Conservation (phyloP, 2,888 invertebrate genomes). For the Caenorhabditis wallacei region DNA sequence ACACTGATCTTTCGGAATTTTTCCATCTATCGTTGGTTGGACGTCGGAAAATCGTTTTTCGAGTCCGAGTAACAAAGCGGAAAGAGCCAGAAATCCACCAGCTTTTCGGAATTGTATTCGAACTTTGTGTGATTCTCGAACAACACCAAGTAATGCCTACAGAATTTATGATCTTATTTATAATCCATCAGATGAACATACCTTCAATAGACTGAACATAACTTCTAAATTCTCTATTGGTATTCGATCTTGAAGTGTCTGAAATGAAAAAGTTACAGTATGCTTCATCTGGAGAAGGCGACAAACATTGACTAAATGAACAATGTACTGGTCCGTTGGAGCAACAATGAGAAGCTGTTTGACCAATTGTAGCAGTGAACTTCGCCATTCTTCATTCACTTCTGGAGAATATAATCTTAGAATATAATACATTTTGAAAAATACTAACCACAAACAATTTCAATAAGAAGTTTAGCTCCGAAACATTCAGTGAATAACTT, state of each 20-base stretch:
- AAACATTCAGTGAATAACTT: constrained; percentile 71
- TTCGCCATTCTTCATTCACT: constrained; percentile 75
- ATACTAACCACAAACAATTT: constrained; percentile 58
- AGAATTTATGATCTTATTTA: constrained; percentile 84
- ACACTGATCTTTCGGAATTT: constrained; percentile 61
- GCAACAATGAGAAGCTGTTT: constrained; percentile 92
- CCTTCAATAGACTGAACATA: constrained; percentile 57
- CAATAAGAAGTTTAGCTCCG: constrained; percentile 59
- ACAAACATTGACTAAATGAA: constrained; percentile 73
- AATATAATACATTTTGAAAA: neutral
- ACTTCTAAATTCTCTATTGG: constrained; percentile 70
- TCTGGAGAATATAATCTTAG: constrained; percentile 21
- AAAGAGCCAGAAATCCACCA: constrained; percentile 97
- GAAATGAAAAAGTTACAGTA: too few relatives aligned
- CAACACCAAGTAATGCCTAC: constrained; percentile 79
- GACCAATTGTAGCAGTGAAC: constrained; percentile 85
- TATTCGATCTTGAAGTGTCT: constrained; percentile 70
- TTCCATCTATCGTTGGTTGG: constrained; percentile 21
- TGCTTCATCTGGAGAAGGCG: too few relatives aligned
- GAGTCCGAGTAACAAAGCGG: constrained; percentile 94
- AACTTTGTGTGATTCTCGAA: constrained; percentile 96
- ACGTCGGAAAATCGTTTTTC: constrained; percentile 86
- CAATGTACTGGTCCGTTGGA: constrained; percentile 78
- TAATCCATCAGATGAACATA: neutral
- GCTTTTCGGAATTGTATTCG: constrained; percentile 97